Conservation (phyloP, 1,140 invertebrate genomes). For the Cydia amplana region DNA sequence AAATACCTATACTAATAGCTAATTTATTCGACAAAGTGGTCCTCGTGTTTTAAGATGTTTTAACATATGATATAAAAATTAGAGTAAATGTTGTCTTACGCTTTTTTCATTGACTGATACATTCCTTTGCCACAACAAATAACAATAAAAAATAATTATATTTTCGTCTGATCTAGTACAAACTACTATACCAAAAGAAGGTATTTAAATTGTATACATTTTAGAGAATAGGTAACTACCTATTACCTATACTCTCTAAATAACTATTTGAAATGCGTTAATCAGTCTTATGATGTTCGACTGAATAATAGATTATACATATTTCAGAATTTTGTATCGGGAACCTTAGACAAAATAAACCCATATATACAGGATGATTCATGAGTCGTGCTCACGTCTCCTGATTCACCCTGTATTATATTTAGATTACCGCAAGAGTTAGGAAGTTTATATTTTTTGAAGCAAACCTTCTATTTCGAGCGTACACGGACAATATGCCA, state of each 20-base stretch:
- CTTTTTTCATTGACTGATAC: background rate
- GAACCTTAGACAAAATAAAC: background rate
- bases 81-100: background rate
- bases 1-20: background rate
- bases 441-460: constrained; percentile 6
- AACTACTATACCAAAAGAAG: too few relatives aligned
- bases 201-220: too few relatives aligned
- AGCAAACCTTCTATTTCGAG: background rate
- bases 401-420: too few relatives aligned
- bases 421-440: constrained; percentile 3
- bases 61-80: background rate
- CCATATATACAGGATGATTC: background rate
- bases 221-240: too few relatives aligned
- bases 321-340: too few relatives aligned
- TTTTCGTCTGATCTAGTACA: too few relatives aligned
- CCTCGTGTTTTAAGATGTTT: background rate
- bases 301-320: too few relatives aligned
- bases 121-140: background rate
- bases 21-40: constrained; percentile 5
- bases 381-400: too few relatives aligned
- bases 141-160: too few relatives aligned
- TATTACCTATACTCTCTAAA: too few relatives aligned
- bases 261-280: too few relatives aligned
- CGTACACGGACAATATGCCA: constrained; percentile 24
- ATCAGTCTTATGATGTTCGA: too few relatives aligned